Conservation (phyloP, 2,113 vertebrate species). For the Entelurus aequoreus region DNA sequence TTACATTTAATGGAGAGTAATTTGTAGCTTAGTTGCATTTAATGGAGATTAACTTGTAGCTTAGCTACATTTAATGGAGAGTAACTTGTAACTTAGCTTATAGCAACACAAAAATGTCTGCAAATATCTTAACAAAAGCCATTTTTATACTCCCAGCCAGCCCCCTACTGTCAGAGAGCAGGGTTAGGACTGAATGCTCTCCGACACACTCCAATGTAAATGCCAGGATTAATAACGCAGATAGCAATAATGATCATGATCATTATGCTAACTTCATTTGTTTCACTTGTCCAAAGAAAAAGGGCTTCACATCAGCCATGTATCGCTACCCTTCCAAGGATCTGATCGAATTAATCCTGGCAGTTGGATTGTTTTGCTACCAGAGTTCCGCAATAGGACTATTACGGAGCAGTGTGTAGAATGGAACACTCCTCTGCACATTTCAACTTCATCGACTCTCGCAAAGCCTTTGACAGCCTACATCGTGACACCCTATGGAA, state of each 20-base stretch:
- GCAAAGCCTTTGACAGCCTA: too few relatives aligned
- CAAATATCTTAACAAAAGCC: too few relatives aligned
- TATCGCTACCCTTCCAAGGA: conserved; percentile 1
- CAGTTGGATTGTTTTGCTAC: conserved; percentile 2
- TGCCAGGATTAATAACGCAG: conserved; percentile 2
- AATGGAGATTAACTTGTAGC: too few relatives aligned
- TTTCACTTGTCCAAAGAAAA: conserved; percentile 1
- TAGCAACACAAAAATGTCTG: too few relatives aligned
- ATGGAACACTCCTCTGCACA: too few relatives aligned
- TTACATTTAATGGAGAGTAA: too few relatives aligned
- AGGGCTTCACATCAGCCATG: neutral
- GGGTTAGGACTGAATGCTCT: neutral
- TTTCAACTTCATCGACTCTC: too few relatives aligned
- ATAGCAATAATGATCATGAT: conserved; percentile 1
- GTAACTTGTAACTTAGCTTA: too few relatives aligned
- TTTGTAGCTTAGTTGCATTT: too few relatives aligned
- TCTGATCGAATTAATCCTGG: conserved; percentile 1
- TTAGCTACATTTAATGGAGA: too few relatives aligned
- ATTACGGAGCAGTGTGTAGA: too few relatives aligned
- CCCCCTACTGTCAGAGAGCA: neutral
- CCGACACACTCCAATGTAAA: neutral
- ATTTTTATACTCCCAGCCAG: neutral
- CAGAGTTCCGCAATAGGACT: neutral
- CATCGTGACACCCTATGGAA: too few relatives aligned
- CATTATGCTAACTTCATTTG: conserved; percentile 8